Evolutionary conservation across 1,140 invertebrate genomes (phyloP), one percentile per base, ranked within the genome.

Genomic region (Prorops nasuta): DNA sequence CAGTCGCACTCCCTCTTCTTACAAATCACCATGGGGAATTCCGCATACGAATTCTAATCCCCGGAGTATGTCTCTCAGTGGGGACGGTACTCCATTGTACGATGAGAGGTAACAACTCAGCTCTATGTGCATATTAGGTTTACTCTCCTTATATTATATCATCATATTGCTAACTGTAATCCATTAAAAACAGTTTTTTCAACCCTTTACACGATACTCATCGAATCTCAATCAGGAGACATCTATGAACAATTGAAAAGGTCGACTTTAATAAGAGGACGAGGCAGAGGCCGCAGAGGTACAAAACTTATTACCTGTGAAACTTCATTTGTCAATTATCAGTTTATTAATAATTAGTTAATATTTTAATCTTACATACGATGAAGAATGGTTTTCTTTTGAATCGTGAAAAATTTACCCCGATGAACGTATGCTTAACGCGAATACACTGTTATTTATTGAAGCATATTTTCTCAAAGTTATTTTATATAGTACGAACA

Each of bases 31-130:
- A 79, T 68, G 51, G 19, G 89, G 87, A 20, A 92, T 89, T 12
- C 90, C 90, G 14, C 82, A 87, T 50, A 91, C 90, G 12, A 90
- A 91, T 71, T 89, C 88, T 53, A 91, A 88, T 61, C 90, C 90
- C 40, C 83, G 87, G 48, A 90, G 88, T 55, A 91, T 92, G 88
- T 92, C 90, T 16, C 77, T 93, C 3, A 74, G 73, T 41, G 92
- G 92, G 43, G 92, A 94, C 71, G 88, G 89, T 18, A 95, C 93
- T 36, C 92, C 92, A 2, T 74, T 95, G 1, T 93, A 94, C 72
- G 93, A 96, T 68, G 93, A 95, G 71, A 89, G 86, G 61, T 89
- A 71, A 66, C 50, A 34, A 3, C 18, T 16, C 14, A 15, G 32
- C 44, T 36, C n/a, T n/a, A n/a, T n/a, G n/a, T n/a, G n/a, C n/a